Conservation (phyloP, 1,140 invertebrate genomes). For the Drosophila baimaii region DNA sequence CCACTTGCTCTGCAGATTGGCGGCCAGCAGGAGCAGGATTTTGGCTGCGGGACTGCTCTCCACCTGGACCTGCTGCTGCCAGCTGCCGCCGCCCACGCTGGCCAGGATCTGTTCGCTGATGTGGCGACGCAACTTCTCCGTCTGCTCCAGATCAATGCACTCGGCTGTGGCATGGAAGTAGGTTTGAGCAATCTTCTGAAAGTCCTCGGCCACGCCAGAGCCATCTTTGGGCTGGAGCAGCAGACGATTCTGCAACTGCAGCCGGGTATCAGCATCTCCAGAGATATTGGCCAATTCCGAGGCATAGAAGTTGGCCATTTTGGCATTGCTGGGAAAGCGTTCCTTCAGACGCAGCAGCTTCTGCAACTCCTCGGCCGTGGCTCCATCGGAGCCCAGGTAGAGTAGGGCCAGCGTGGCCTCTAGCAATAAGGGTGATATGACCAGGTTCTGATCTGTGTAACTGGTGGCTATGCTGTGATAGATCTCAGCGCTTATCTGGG, state of each 20-base stretch:
- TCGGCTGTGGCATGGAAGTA: slow-evolving; percentile 74
- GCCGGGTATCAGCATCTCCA: slow-evolving; percentile 53
- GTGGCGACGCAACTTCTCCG: slow-evolving; percentile 60
- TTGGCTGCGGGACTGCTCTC: slow-evolving; percentile 19
- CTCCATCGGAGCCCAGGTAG: slow-evolving; percentile 74
- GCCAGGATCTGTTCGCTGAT: slow-evolving; percentile 48
- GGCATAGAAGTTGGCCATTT: slow-evolving; percentile 81
- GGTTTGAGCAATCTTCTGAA: slow-evolving; percentile 78
- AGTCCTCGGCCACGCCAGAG: slow-evolving; percentile 60
- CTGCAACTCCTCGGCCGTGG: slow-evolving; percentile 73
- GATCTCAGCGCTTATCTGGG: slow-evolving; percentile 51
- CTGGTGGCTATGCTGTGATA: slow-evolving; percentile 58
- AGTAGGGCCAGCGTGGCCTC: slow-evolving; percentile 70
- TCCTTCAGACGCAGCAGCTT: slow-evolving; percentile 58
- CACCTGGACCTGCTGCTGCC: slow-evolving; percentile 37
- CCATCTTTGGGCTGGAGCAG: slow-evolving; percentile 37
- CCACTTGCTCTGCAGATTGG: slow-evolving; percentile 75
- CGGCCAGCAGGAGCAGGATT: slow-evolving; percentile 60
- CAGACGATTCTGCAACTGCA: slow-evolving; percentile 61
- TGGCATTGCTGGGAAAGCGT: slow-evolving; percentile 78
- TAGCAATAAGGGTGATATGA: slow-evolving; percentile 72
- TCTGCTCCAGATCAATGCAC: slow-evolving; percentile 60
- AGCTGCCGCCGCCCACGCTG: slow-evolving; percentile 54
- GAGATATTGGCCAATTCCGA: slow-evolving; percentile 53
- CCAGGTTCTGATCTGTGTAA: slow-evolving; percentile 61